phyloP scores from a whole-genome alignment of 2,797 vertebrate genomes.

The Cyprinodon diabolis region DNA sequence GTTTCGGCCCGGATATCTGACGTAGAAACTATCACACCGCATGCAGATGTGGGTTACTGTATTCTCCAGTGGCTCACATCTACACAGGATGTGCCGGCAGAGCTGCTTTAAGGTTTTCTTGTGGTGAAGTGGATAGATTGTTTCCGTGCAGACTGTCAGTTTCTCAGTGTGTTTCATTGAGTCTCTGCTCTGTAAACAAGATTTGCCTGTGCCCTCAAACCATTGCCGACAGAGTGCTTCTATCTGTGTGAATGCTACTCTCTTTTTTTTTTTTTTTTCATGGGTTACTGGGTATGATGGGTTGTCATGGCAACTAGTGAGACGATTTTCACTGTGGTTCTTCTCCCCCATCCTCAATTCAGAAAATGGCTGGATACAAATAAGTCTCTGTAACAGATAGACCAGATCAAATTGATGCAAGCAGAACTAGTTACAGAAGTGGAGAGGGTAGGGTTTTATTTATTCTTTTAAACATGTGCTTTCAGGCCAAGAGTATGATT shows the following conservation, averaged over 20 bases:
- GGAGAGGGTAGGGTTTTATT: conserved; percentile 15
- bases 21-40: conserved; percentile 70
- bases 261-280: conserved; percentile 34
- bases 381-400: conserved; percentile 38
- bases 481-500: conserved; percentile 26
- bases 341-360: conserved; percentile 34
- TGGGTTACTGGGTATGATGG: conserved; percentile 69
- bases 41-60: conserved; percentile 73
- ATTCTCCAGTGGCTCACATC: conserved; percentile 64
- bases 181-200: conserved; percentile 69
- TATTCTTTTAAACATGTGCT: conserved; percentile 17
- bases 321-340: conserved; percentile 56
- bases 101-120: conserved; percentile 70
- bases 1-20: conserved; percentile 68
- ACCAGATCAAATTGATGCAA: conserved; percentile 41
- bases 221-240: conserved; percentile 59
- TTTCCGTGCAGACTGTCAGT: conserved; percentile 69
- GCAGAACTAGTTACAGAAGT: conserved; percentile 37
- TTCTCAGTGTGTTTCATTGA: conserved; percentile 28
- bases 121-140: conserved; percentile 70
- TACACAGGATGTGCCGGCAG: conserved; percentile 72
- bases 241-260: conserved; percentile 49
- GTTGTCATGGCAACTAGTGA: conserved; percentile 82
- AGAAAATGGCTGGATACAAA: conserved; percentile 50
- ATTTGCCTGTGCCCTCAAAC: conserved; percentile 68